phyloP scores from a whole-genome alignment of 2,113 vertebrate species.

The Nansenia antarctica region DNA sequence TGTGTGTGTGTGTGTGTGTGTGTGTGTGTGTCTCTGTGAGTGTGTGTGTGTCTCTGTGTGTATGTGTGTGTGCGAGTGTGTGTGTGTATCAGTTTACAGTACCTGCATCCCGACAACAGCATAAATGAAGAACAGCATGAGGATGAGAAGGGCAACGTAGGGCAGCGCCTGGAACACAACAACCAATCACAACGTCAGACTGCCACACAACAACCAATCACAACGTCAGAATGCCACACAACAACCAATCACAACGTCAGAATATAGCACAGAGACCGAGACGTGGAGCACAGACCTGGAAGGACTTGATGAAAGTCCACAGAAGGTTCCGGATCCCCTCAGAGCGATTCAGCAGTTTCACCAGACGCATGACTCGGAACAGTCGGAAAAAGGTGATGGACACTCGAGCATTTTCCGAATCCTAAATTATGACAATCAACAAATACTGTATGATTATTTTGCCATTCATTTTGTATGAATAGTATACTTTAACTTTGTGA shows the following conservation, averaged over 20 bases:
- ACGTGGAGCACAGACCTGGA: slow-evolving; percentile 76
- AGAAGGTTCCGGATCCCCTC: slow-evolving; percentile 90
- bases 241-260: not conserved
- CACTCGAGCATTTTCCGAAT: slow-evolving; percentile 84
- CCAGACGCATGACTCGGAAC: slow-evolving; percentile 90
- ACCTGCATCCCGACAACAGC: slow-evolving; percentile 98
- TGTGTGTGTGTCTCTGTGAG: not conserved
- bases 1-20: not conserved
- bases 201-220: slow-evolving; percentile 3
- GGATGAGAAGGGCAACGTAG: slow-evolving; percentile 89
- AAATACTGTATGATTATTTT: no score
- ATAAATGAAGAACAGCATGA: slow-evolving; percentile 97
- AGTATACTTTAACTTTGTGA: no score
- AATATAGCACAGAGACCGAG: not conserved
- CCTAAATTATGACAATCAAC: slow-evolving; percentile 71
- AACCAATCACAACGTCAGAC: not conserved
- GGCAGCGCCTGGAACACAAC: slow-evolving; percentile 82
- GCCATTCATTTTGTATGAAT: no score
- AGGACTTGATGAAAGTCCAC: slow-evolving; percentile 96
- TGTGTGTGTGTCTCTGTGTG: not conserved
- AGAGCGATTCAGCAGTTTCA: slow-evolving; percentile 88
- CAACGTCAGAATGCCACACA: not conserved
- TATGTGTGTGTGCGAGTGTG: not conserved
- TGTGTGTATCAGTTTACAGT: not conserved
- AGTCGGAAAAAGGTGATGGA: slow-evolving; percentile 94